Evolutionary conservation across 2,888 invertebrate genomes (phyloP).

Genomic region (Callyntrura sp.): DNA sequence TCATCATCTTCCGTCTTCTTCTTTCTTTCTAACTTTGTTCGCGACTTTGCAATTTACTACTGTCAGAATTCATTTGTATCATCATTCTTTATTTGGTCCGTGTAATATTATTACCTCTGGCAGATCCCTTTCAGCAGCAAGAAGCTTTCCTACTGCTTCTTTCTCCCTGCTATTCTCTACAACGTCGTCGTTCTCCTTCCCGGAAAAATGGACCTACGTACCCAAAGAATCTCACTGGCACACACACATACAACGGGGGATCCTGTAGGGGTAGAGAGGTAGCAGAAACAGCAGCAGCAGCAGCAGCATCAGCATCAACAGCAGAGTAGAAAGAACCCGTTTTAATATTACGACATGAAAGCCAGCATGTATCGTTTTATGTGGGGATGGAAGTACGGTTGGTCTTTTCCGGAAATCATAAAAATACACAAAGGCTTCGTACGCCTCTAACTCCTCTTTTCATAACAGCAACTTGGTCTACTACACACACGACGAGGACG

Average conservation of each 20-base stretch:
- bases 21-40: conserved; percentile 49
- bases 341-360: background rate
- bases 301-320: background rate
- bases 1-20: conserved; percentile 48
- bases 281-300: background rate
- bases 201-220: background rate
- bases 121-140: conserved; percentile 47
- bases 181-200: background rate
- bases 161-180: background rate
- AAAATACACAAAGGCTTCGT: conserved; percentile 22
- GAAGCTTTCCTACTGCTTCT: background rate
- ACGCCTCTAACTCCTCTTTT: background rate
- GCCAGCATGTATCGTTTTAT: background rate
- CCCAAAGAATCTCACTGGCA: too few relatives aligned
- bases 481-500: background rate
- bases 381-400: background rate
- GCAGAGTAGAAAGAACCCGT: background rate
- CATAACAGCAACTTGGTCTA: conserved; percentile 18
- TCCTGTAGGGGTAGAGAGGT: too few relatives aligned
- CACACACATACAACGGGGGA: too few relatives aligned
- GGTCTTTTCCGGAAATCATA: conserved; percentile 37
- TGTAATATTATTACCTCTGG: conserved; percentile 54
- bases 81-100: conserved; percentile 55
- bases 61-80: conserved; percentile 56
- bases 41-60: conserved; percentile 56